Conservation (phyloP, 1,140 invertebrate species). For the Orchesella cincta region DNA sequence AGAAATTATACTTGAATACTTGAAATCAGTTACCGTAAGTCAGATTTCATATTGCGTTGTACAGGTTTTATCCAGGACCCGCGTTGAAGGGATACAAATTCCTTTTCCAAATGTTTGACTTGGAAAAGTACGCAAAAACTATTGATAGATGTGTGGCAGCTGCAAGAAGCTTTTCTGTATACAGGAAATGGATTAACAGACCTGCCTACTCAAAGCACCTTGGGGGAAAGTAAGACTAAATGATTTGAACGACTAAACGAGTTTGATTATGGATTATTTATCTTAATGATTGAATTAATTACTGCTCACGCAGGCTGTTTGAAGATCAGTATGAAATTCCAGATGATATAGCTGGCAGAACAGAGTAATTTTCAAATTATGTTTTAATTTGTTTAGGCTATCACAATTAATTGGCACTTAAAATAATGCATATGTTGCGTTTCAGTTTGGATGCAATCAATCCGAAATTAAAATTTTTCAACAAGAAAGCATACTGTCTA, state of each 20-base stretch:
- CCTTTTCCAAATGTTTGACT: constrained; percentile 35
- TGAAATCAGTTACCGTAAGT: background rate
- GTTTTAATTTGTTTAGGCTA: too few relatives aligned
- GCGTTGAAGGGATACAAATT: constrained; percentile 27
- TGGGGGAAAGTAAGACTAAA: constrained; percentile 14
- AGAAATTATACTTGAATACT: background rate
- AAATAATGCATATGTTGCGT: background rate
- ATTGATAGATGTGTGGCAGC: constrained; percentile 41
- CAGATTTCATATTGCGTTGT: background rate
- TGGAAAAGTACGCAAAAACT: constrained; percentile 22
- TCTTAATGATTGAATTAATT: background rate
- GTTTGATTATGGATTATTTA: background rate
- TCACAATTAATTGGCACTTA: background rate
- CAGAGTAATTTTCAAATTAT: background rate
- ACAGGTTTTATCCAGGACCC: constrained; percentile 32
- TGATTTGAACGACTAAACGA: too few relatives aligned
- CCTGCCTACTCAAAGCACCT: constrained; percentile 7
- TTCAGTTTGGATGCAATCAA: constrained; percentile 20
- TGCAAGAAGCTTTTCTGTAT: constrained; percentile 23
- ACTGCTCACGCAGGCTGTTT: background rate
- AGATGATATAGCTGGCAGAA: constrained; percentile 6
- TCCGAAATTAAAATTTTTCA: constrained; percentile 6
- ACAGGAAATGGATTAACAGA: constrained; percentile 38
- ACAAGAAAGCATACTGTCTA: constrained; percentile 23
- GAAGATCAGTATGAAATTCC: background rate